Evolutionary conservation across 2,113 vertebrate genomes (phyloP).

Genomic region (Leptobrachium ailaonicum): DNA sequence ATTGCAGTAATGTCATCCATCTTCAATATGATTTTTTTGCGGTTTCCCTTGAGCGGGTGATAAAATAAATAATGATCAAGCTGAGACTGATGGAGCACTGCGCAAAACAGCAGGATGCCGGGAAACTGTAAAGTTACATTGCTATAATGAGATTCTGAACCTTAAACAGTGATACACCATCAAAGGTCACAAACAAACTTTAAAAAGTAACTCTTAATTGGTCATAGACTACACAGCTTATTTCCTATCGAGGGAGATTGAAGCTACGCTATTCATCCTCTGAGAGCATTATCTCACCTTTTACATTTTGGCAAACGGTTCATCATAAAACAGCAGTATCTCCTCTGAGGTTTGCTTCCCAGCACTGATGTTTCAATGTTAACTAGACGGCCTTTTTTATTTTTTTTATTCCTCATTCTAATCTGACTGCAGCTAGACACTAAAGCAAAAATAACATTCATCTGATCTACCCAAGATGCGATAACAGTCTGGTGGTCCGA

Average conservation of each 20-base stretch:
- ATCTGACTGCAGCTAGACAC: constrained; percentile 28
- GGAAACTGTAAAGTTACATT: constrained; percentile 4
- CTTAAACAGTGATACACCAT: constrained; percentile 24
- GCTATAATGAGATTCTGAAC: constrained; percentile 7
- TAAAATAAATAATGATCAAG: constrained; percentile 12
- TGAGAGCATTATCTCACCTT: constrained; percentile 48
- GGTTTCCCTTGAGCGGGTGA: constrained; percentile 10
- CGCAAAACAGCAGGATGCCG: not conserved
- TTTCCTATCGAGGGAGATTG: constrained; percentile 41
- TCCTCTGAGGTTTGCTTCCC: constrained; percentile 42
- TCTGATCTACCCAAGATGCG: not conserved
- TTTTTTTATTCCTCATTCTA: constrained; percentile 28
- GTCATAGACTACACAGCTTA: constrained; percentile 33
- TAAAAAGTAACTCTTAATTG: constrained; percentile 38
- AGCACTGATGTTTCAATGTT: constrained; percentile 44
- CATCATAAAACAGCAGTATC: constrained; percentile 45
- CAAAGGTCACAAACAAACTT: constrained; percentile 21
- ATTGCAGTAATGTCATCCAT: constrained; percentile 9
- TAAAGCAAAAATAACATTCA: constrained; percentile 4
- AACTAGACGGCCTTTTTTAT: constrained; percentile 17
- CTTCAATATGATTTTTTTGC: constrained; percentile 1
- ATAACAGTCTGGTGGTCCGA: not conserved
- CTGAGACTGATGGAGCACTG: constrained; percentile 2
- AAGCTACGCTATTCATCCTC: constrained; percentile 37
- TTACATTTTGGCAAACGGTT: constrained; percentile 45